A percentile compares a stretch with the other conserved stretches of the same genome.
phyloP scores from a whole-genome alignment of 2,113 vertebrate genomes.

The Bos indicus region DNA sequence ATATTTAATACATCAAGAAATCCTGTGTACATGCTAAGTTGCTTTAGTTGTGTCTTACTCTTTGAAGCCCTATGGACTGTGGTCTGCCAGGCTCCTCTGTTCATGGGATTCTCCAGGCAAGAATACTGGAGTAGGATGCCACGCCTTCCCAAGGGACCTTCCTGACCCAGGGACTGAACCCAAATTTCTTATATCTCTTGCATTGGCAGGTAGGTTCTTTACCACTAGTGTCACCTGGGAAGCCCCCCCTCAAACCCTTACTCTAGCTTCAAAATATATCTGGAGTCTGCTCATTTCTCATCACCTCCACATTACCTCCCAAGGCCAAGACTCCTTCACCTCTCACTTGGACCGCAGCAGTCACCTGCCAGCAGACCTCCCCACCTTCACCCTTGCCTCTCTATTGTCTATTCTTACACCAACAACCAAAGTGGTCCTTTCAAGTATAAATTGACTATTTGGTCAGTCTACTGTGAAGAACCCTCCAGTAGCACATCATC shows the following conservation, averaged over 20 bases:
- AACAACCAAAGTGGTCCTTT: background rate
- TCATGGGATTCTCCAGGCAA: background rate
- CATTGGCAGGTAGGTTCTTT: background rate
- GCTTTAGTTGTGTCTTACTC: background rate
- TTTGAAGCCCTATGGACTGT: background rate
- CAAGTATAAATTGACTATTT: background rate
- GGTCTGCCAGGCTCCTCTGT: background rate
- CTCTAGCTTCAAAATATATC: background rate
- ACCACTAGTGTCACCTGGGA: background rate
- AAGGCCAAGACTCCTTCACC: background rate
- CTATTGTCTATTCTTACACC: background rate
- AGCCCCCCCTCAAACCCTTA: background rate
- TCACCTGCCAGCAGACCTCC: background rate
- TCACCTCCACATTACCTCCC: background rate
- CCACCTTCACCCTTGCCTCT: background rate
- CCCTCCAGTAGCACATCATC: background rate
- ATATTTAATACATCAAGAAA: background rate
- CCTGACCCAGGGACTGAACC: background rate
- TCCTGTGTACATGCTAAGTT: background rate
- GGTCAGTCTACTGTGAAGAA: background rate
- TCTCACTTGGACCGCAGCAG: background rate
- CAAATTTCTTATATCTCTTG: background rate
- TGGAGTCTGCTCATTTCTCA: background rate
- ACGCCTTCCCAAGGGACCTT: background rate
- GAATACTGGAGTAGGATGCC: background rate